Evolutionary conservation across 2,797 vertebrate genomes (phyloP), one percentile per base, ranked within the genome.

Genomic region (Morus bassanus): DNA sequence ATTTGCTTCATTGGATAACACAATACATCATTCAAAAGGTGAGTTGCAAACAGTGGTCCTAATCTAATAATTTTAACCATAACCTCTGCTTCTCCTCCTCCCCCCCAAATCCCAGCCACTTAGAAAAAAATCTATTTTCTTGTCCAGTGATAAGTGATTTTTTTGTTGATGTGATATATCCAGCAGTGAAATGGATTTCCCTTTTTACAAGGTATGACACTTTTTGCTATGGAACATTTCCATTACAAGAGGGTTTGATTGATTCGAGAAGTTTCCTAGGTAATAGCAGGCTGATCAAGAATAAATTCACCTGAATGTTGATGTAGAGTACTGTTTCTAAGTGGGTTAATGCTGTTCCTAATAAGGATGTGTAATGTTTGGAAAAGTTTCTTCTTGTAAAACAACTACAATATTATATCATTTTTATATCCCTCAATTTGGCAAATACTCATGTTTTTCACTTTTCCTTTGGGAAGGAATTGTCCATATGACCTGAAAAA

Each of bases 41-140:
- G 91, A 95, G 72, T 65, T 95, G 94, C 81, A 96, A 96, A 96
- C 81, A 96, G 86, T 89, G 75, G 78, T 89, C 91, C 72, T 96
- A 94, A 92, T 94, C 65, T 91, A 92, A 91, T 95, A 89, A 89
- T 27, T 76, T 93, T 95, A 95, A 91, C 77, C 41, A 60, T 92
- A 95, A 96, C 91, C 92, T 95, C 85, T 96, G 91, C 64, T 70
- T 91, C 75, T 96, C 72, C 30, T 82, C 50, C 65, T 84, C 48
- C 65, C 61, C 41, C 24, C 45, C n/a, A 45, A 73, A 89, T 91
- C 83, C 35, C 68, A 96, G 81, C 68, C 75, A 72, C 78, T 95
- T 73, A 5, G 50, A 10, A 85, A 91, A 85, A 89, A 88, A 92
- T 89, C 92, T 78, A 18, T 96, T 84, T 70, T 85, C 91, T 95